phyloP scores from a whole-genome alignment of 2,797 vertebrate species.

The Setipinna tenuifilis region DNA sequence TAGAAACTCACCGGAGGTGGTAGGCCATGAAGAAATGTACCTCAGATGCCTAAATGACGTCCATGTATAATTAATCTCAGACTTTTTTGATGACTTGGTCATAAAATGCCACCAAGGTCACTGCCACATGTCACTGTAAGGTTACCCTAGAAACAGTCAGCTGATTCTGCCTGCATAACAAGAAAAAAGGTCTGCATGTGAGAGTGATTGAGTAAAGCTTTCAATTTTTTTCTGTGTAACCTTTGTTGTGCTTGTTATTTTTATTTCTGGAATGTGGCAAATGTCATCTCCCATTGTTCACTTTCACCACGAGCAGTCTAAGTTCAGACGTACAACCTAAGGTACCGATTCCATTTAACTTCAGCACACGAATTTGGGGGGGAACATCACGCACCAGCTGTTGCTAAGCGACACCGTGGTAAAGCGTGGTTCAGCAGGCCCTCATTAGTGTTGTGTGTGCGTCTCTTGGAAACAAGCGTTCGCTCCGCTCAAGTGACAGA shows the following conservation, averaged over 20 bases:
- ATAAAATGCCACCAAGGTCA: conserved; percentile 35
- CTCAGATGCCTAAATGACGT: conserved; percentile 42
- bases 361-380: conserved; percentile 17
- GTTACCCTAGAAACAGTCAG: conserved; percentile 11
- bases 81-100: conserved; percentile 27
- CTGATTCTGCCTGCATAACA: not conserved
- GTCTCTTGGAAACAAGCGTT: conserved; percentile 35
- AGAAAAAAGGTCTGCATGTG: not conserved
- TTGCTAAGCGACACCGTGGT: conserved; percentile 52
- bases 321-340: not conserved
- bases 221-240: not conserved
- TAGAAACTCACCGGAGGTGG: conserved; percentile 46
- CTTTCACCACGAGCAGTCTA: not conserved
- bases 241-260: not conserved
- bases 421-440: conserved; percentile 41
- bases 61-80: conserved; percentile 50
- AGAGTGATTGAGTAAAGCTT: not conserved
- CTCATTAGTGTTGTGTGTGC: conserved; percentile 42
- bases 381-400: conserved; percentile 40
- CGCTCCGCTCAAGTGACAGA: conserved; percentile 30
- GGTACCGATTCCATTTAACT: not conserved
- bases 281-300: not conserved
- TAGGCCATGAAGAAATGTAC: conserved; percentile 40
- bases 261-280: not conserved
- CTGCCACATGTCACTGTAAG: not conserved